A percentile compares a stretch with the other conserved stretches of the same genome.
These are phyloP conservation scores for Trichosurus vulpecula DNA, from an alignment of 2,797 vertebrate genomes.

Conservation along the genomic window DNA sequence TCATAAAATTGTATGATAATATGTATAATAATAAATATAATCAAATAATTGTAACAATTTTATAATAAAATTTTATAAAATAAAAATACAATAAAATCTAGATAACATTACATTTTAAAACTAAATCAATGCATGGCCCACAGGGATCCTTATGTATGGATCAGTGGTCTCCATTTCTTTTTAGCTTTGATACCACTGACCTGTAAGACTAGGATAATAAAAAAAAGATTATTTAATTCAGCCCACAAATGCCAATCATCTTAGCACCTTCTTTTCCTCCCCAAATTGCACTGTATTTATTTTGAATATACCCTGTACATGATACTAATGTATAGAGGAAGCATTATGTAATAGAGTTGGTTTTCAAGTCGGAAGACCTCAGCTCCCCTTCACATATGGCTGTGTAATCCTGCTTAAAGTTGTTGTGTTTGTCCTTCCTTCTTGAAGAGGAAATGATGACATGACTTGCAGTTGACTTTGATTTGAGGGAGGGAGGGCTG, in stretches of 20 bases:
- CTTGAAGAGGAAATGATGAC: no score
- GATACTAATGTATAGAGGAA: background rate
- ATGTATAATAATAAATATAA: background rate
- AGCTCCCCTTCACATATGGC: background rate
- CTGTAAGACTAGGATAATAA: background rate
- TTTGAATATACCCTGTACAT: background rate
- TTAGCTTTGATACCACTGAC: background rate
- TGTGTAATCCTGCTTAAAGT: background rate
- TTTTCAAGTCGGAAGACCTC: background rate
- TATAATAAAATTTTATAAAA: background rate
- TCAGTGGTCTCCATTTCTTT: background rate
- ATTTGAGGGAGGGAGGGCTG: no score
- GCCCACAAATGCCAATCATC: background rate
- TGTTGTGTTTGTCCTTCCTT: no score
- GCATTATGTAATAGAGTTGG: background rate
- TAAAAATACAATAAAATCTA: background rate
- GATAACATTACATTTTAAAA: background rate
- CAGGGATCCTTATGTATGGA: background rate
- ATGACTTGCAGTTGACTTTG: no score
- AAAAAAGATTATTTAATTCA: background rate
- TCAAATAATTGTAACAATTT: background rate
- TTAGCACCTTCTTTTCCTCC: background rate
- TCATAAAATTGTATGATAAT: background rate
- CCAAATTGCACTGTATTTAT: background rate
- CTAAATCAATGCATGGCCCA: background rate